Conservation (phyloP, 2,888 invertebrate species). For the Chrysina gloriosa region DNA sequence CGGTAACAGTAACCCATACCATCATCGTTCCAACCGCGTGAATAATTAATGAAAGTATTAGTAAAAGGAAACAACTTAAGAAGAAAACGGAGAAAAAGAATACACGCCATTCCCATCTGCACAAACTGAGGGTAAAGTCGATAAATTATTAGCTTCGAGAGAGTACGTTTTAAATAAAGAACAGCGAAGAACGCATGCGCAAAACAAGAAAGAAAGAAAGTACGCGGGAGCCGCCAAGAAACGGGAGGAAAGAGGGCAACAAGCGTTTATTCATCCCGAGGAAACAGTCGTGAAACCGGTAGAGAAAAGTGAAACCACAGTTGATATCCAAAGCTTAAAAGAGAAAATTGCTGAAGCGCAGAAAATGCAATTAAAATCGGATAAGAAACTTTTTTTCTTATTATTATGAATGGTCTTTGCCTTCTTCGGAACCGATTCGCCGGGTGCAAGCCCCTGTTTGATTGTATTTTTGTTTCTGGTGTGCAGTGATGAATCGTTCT, state of each 20-base stretch:
- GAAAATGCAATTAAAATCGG: slow-evolving; percentile 63
- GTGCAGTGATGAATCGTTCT: too few species aligned
- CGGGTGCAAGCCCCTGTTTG: too few species aligned
- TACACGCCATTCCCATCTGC: slow-evolving; percentile 99
- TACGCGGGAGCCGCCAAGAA: slow-evolving; percentile 79
- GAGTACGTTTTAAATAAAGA: slow-evolving; percentile 96
- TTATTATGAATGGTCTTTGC: too few species aligned
- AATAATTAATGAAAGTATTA: slow-evolving; percentile 88
- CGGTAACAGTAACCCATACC: too few species aligned
- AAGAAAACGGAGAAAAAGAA: slow-evolving; percentile 90
- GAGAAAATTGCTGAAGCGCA: slow-evolving; percentile 79
- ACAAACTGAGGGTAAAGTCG: slow-evolving; percentile 92
- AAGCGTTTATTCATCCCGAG: slow-evolving; percentile 85
- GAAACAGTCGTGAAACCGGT: slow-evolving; percentile 65
- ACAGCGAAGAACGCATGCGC: slow-evolving; percentile 77
- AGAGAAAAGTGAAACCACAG: slow-evolving; percentile 60
- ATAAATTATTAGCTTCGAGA: slow-evolving; percentile 92
- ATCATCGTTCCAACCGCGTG: too few species aligned
- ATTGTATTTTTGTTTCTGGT: too few species aligned
- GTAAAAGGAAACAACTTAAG: slow-evolving; percentile 88
- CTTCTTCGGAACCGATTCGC: too few species aligned
- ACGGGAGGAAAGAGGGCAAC: slow-evolving; percentile 80
- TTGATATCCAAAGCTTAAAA: slow-evolving; percentile 80
- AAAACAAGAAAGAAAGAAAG: slow-evolving; percentile 82
- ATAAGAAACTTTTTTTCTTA: too few species aligned